phyloP scores from a whole-genome alignment of 2,797 vertebrate species.

The Gymnothorax reevesii region DNA sequence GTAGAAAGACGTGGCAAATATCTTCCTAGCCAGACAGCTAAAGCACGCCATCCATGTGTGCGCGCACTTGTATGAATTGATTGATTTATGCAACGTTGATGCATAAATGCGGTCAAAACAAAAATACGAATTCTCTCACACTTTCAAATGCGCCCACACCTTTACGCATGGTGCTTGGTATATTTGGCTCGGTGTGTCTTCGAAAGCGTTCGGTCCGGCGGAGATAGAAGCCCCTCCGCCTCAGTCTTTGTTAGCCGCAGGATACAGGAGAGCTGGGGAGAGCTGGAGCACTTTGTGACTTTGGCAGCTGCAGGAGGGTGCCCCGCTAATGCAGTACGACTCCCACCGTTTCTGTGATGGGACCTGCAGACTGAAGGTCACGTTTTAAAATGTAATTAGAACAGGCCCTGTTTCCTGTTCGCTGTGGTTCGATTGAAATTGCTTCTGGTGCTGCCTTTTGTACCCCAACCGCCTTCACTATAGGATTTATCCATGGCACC shows the following conservation, averaged over 20 bases:
- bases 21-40: no score
- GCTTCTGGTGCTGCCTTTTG: not conserved
- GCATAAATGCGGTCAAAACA: not conserved
- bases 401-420: constrained; percentile 9
- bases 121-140: not conserved
- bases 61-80: no score
- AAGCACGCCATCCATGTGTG: no score
- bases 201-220: not conserved
- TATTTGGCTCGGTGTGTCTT: not conserved
- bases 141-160: not conserved
- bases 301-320: constrained; percentile 9
- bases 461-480: not conserved
- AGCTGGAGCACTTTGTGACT: not conserved
- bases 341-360: constrained; percentile 6
- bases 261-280: not conserved
- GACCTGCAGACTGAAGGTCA: constrained; percentile 8
- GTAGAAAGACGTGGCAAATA: no score
- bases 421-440: not conserved
- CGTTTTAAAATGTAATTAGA: constrained; percentile 21
- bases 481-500: not conserved
- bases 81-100: no score
- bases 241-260: not conserved
- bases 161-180: not conserved
- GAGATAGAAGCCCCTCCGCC: not conserved
- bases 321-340: constrained; percentile 7